Evolutionary conservation across 2,888 invertebrate species (phyloP), one percentile per base, ranked within the genome.

Genomic region (Hypomecis atomaria): DNA sequence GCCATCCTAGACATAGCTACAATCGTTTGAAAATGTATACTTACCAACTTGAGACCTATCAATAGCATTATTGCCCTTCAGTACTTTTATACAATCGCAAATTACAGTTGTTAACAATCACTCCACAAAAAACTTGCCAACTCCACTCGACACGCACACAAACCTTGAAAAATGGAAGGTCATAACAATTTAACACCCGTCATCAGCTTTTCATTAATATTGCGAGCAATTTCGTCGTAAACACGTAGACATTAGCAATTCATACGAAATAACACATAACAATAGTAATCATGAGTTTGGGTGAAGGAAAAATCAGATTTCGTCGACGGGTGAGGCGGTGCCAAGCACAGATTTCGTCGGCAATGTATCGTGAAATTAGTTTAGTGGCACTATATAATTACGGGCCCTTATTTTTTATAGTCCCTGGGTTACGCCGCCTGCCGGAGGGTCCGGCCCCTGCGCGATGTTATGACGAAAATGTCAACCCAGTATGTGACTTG

Each of bases 341-440:
- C 92, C 92, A 90, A 87, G 91, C 89, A 87, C 92, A 92, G 92
- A 92, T 92, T 92, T 91, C 85, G 89, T 83, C 85, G 90, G 89
- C 92, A 91, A 91, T 92, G 91, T 92, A 92, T 91, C 92, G 92
- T 92, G 90, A 92, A 92, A 92, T 92, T 92, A 92, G 92, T 92
- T 92, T 92, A 91, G 89, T 90, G 89, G 89, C 89, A 92, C 90
- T 92, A 92, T 92, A 91, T 92, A 92, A 92, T 92, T 92, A 92
- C 87, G 89, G 83, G 83, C 87, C 89, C 90, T 85, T 82, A 84
- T 83, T 90, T 92, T 92, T 92, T 92, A 90, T 89, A 79, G 85
- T 78, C 87, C 86, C 86, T 79, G 76, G 71, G 59, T 64, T 34
- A 59, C 58, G 58, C 48, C 33, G 7, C 54, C 48, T n/a, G 54